Evolutionary conservation across 2,113 vertebrate species (phyloP).

Genomic region (Vulpes lagopus): DNA sequence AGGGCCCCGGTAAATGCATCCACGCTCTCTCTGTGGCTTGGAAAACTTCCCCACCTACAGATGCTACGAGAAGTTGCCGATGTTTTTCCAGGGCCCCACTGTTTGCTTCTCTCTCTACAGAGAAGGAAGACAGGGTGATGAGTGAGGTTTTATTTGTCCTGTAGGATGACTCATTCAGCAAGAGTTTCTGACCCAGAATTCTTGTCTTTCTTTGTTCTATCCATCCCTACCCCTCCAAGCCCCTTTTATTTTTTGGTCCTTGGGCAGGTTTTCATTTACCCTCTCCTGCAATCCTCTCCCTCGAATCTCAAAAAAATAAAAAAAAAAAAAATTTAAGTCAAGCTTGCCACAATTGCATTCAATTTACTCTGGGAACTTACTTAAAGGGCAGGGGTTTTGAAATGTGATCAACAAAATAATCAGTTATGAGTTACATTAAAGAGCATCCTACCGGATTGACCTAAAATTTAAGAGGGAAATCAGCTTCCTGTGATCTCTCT

Average conservation of each 20-base stretch:
- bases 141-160: constrained; percentile 88
- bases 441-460: constrained; percentile 81
- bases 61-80: constrained; percentile 84
- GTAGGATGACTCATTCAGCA: constrained; percentile 84
- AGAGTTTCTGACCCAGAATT: constrained; percentile 84
- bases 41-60: constrained; percentile 83
- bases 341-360: constrained; percentile 77
- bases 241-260: constrained; percentile 22
- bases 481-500: constrained; percentile 77
- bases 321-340: background rate
- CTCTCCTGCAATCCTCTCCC: background rate
- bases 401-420: constrained; percentile 87
- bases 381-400: constrained; percentile 83
- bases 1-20: constrained; percentile 67
- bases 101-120: constrained; percentile 83
- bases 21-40: constrained; percentile 86
- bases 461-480: constrained; percentile 86
- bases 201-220: constrained; percentile 57
- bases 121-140: constrained; percentile 87
- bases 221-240: background rate
- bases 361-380: constrained; percentile 86
- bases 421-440: constrained; percentile 86
- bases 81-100: constrained; percentile 85
- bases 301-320: constrained; percentile 60
- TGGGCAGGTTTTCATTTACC: constrained; percentile 46